phyloP scores from a whole-genome alignment of 2,888 invertebrate species.

The Euzetes globulus region DNA sequence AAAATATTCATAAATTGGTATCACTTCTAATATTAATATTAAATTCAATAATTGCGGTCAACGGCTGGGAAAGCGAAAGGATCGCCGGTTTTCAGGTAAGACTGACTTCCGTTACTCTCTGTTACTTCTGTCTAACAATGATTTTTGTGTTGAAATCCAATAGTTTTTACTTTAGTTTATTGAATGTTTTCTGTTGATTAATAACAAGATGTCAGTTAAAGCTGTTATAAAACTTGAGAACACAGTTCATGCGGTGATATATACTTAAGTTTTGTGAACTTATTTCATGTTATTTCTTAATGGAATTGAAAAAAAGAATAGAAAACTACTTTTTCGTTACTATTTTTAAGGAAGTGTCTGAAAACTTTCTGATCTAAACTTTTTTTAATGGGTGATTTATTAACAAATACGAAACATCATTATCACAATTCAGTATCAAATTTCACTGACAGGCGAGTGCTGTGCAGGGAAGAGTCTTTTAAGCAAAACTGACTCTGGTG shows the following conservation, averaged over 20 bases:
- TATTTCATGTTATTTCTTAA: no score
- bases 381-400: no score
- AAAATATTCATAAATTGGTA: neutral
- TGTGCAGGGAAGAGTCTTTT: no score
- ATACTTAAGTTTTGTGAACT: neutral
- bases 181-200: neutral
- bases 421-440: no score
- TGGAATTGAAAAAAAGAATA: no score
- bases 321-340: no score
- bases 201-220: neutral
- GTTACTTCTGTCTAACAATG: neutral
- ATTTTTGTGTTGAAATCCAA: neutral
- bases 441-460: no score
- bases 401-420: no score
- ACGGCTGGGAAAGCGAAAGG: neutral
- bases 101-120: neutral
- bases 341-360: no score
- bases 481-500: no score
- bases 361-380: no score
- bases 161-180: neutral
- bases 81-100: constrained; percentile 9
- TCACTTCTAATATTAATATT: neutral
- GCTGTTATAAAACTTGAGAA: neutral
- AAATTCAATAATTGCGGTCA: neutral
- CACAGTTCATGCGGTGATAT: neutral